Base-by-base conservation (phyloP, 2,888 invertebrate species). In the Papilio demoleus region DNA sequence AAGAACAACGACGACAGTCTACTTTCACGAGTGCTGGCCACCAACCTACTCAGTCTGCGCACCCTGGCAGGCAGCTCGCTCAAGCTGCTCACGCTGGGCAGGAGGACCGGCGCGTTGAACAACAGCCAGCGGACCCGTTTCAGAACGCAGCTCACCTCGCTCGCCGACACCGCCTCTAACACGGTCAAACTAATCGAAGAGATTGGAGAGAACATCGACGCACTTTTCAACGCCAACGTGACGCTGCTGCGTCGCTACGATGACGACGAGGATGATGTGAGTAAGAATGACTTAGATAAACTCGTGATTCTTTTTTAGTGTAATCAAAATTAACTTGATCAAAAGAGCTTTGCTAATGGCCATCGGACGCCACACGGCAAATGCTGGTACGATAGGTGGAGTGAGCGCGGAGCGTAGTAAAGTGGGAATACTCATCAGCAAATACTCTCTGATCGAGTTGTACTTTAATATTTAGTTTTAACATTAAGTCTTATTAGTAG, bases 41-140 rank as follows among this genome's bases (percentile, higher is more conserved):
- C 88, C 9, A 94, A 94, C 78, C 88, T 95, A 56, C 91, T 93
- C 73, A 93, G 89, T 61, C 92, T 95, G 12, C 94, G 94, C 73
- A 82, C 89, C 9, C 89, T 94, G 0, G 94, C 95, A 0, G 87
- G 90, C 1, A 93, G 92, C 70, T 86, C 95, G 34, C 88, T 95
- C 9, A 93, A 93, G 72, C 85, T 95, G 50, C 95, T 95, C 77
- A 94, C 94, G 75, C 77, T 92, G 70, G 95, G 95, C 9, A 94
- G 94, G 75, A 92, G 88, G 65, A 93, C 92, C 45, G 95, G 95
- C 0, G 81, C 85, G 1, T 83, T 95, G 27, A 92, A 88, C 4
- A 82, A 84, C 24, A 86, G 84, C 67, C 94, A 95, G 71, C 94
- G 94, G 76, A 80, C 80, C 12, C 87, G 90, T 56, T 95, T 95